A percentile compares a stretch with the other conserved stretches of the same genome.
Evolutionary conservation across 2,113 vertebrate genomes (phyloP).

Genomic region (Himantopus leucocephalus): DNA sequence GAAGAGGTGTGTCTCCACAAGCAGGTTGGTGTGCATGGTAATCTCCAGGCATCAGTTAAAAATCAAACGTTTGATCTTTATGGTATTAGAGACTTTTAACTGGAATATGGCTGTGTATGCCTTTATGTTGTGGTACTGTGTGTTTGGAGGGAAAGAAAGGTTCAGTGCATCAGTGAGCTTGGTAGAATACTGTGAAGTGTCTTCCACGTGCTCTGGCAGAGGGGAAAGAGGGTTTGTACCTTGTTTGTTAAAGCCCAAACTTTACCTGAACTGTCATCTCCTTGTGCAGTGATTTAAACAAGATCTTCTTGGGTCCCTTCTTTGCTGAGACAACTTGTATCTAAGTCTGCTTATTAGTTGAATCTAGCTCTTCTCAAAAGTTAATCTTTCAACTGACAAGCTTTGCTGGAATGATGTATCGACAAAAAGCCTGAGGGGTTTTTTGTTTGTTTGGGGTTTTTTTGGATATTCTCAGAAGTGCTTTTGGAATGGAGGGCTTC

Average conservation of each 20-base stretch:
- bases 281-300: not conserved
- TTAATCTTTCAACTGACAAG: not conserved
- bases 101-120: not conserved
- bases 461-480: not conserved
- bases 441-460: not conserved
- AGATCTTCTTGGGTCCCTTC: not conserved
- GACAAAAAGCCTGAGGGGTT: not conserved
- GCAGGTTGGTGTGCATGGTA: accelerated
- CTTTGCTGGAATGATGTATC: not conserved
- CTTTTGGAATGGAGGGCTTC: not conserved
- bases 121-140: not conserved
- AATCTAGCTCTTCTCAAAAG: not conserved
- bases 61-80: not conserved
- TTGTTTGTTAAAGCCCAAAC: not conserved
- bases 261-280: not conserved
- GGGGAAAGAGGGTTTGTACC: not conserved
- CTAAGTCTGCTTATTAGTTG: not conserved
- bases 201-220: not conserved
- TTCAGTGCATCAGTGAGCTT: not conserved
- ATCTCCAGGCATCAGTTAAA: not conserved
- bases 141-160: not conserved
- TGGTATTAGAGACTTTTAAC: not conserved
- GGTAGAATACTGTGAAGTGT: not conserved
- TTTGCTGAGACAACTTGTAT: not conserved
- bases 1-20: not conserved